phyloP scores from a whole-genome alignment of 2,797 vertebrate genomes.

The Nothura maculosa region DNA sequence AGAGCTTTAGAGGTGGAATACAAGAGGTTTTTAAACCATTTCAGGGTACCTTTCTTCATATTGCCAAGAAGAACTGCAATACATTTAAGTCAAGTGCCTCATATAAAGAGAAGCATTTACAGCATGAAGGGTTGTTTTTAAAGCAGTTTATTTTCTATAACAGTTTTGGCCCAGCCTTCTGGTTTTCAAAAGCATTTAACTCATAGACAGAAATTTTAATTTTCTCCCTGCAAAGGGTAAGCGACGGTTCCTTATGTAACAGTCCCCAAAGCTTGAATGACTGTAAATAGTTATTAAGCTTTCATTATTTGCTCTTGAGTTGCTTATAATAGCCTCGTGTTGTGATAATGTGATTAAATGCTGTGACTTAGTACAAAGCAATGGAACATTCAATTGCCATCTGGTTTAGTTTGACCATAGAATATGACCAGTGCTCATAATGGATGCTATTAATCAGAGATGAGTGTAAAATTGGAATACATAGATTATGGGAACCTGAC shows the following conservation, averaged over 20 bases:
- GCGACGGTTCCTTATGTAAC: constrained; percentile 10
- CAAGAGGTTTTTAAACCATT: constrained; percentile 47
- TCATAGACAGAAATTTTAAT: constrained; percentile 24
- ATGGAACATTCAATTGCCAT: neutral
- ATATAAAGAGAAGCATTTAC: constrained; percentile 44
- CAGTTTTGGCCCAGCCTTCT: constrained; percentile 23
- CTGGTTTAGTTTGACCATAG: neutral
- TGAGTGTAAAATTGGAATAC: neutral
- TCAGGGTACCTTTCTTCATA: constrained; percentile 27
- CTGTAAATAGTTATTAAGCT: constrained; percentile 16
- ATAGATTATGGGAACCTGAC: neutral
- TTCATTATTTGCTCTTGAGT: constrained; percentile 21
- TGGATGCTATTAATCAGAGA: neutral
- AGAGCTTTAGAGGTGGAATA: constrained; percentile 51
- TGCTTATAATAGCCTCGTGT: constrained; percentile 9
- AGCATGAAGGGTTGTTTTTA: constrained; percentile 30
- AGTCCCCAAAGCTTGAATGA: neutral
- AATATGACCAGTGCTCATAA: neutral
- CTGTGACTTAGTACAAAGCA: constrained; percentile 19
- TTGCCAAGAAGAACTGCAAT: constrained; percentile 37
- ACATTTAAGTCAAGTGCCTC: constrained; percentile 59
- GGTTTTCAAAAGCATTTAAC: constrained; percentile 39
- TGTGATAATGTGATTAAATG: constrained; percentile 63
- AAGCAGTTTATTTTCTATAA: constrained; percentile 50
- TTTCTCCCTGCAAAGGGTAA: neutral